Evolutionary conservation across 2,113 vertebrate species (phyloP), one percentile per base, ranked within the genome.

Genomic region (Cyanistes caeruleus): DNA sequence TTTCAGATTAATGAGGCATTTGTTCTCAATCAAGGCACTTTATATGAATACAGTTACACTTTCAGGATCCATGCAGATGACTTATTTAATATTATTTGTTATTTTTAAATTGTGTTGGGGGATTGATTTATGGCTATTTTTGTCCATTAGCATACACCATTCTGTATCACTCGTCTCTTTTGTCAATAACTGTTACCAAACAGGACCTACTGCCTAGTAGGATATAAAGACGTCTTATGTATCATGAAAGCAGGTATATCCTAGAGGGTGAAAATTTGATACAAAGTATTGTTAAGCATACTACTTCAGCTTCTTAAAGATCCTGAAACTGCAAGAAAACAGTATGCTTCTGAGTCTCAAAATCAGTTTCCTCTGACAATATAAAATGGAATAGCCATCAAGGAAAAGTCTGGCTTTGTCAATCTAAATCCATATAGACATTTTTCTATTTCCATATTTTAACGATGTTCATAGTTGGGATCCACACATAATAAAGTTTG

Each of bases 1-100:
- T 89, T 97, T 94, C 95, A 97, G 95, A 98, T 95, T 98, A 97
- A 98, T 97, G 96, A 98, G 83, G 94, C 91, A 0, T 97, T 97
- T 96, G 76, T 93, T 97, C 96, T 97, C 96, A 97, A 92, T 98
- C 97, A 97, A 96, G 90, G 84, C 96, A 93, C 77, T 97, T 90
- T 64, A 88, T 93, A 96, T 86, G 89, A 97, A 97, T 92, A 96
- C 37, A 95, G 75, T 96, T 96, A 92, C 78, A 92, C 52, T 95
- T 96, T 86, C 43, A 96, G 77, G 52, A 97, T 60, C 84, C 76
- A 91, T 74, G 52, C n/a, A 95, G 82, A 95, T 91, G 46, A 90
- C 72, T 96, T 94, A 83, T 70, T 91, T 91, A 88, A 49, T 77
- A 89, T 86, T 60, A 72, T 55, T 94, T 87, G 5, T 60, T 80